These are phyloP conservation scores for Aspidapion aeneum DNA, from an alignment of 2,888 invertebrate species.

Conservation along the genomic window DNA sequence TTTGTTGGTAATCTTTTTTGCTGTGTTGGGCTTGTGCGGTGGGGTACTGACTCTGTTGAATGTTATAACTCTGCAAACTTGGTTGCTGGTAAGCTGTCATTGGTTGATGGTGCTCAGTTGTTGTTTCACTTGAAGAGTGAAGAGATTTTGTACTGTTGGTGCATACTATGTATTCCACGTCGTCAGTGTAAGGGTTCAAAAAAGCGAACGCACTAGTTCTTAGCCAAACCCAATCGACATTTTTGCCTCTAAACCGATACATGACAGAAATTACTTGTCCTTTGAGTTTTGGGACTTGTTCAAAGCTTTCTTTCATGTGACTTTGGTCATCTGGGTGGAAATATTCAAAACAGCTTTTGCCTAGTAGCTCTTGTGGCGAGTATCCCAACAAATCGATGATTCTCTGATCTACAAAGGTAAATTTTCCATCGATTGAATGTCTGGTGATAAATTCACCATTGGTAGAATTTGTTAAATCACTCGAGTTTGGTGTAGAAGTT, in stretches of 20 bases:
- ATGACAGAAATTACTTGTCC: constrained; percentile 93
- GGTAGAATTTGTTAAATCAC: constrained; percentile 80
- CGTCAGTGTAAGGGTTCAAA: constrained; percentile 96
- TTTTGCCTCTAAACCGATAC: constrained; percentile 93
- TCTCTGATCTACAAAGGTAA: constrained; percentile 97
- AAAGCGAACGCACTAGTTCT: constrained; percentile 97
- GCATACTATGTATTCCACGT: constrained; percentile 97
- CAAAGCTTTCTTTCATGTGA: constrained; percentile 96
- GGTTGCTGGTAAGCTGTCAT: constrained; percentile 50
- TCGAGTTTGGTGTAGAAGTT: constrained; percentile 89
- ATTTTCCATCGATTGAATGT: constrained; percentile 93
- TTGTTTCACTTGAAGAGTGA: constrained; percentile 37
- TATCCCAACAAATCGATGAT: constrained; percentile 88
- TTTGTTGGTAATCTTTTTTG: neutral
- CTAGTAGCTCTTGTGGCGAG: constrained; percentile 85
- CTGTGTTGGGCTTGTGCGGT: neutral
- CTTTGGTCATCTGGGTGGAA: constrained; percentile 95
- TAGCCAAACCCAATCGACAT: constrained; percentile 92
- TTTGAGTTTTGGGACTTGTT: constrained; percentile 93
- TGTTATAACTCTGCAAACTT: constrained; percentile 41
- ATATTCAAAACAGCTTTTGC: constrained; percentile 94
- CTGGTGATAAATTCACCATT: constrained; percentile 93
- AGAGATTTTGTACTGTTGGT: constrained; percentile 79
- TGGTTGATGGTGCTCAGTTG: constrained; percentile 40
- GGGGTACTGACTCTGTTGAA: constrained; percentile 25